Conservation (phyloP, 2,888 invertebrate species). For the Machimus rusticus region DNA sequence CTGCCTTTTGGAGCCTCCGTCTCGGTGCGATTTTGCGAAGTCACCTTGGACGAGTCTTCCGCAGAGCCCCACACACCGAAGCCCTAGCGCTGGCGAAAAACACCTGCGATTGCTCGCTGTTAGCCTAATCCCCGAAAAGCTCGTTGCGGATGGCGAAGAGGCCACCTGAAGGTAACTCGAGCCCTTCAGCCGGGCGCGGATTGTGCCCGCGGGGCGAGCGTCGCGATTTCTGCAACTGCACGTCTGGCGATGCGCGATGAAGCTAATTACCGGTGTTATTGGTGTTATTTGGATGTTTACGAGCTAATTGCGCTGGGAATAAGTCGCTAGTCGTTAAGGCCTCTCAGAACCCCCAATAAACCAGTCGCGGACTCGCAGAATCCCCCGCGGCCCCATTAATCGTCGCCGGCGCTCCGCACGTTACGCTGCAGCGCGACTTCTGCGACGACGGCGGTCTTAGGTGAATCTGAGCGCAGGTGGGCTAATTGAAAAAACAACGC, state of each 20-base stretch:
- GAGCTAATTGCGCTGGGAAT: slow-evolving; percentile 7
- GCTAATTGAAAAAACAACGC: not conserved
- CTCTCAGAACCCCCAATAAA: not conserved
- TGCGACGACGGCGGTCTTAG: not conserved
- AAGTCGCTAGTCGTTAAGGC: not conserved
- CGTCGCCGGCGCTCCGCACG: not conserved
- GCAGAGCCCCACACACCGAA: not conserved
- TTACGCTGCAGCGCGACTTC: not conserved
- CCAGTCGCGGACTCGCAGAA: not conserved
- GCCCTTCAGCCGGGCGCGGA: not conserved
- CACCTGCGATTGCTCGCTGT: not conserved
- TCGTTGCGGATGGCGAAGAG: not conserved
- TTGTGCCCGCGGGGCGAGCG: not conserved
- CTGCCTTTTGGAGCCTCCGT: not conserved
- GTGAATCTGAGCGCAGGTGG: not conserved
- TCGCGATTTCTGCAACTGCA: not conserved
- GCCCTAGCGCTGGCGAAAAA: not conserved
- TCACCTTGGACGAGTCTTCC: not conserved
- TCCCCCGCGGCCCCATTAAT: not conserved
- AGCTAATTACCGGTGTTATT: slow-evolving; percentile 13
- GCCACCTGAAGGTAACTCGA: not conserved
- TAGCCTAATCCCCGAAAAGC: not conserved
- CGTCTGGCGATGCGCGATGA: not conserved
- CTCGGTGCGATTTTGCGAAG: not conserved
- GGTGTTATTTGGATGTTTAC: slow-evolving; percentile 9